A percentile compares a stretch with the other conserved stretches of the same genome.
phyloP scores from a whole-genome alignment of 2,113 vertebrate genomes.

The Equus przewalskii region DNA sequence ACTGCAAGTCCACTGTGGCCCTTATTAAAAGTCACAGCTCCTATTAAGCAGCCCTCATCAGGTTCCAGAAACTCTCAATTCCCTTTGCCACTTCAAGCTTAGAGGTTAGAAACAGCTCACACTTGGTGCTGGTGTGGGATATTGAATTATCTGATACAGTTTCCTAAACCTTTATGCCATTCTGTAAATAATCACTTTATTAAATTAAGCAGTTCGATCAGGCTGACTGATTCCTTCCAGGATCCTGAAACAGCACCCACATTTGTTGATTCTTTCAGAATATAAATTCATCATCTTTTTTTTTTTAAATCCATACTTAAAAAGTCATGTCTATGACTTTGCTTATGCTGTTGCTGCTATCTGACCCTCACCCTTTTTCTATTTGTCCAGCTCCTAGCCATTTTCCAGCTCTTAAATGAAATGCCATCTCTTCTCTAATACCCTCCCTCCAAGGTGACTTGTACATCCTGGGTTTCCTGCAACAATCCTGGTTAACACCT shows the following conservation, averaged over 20 bases:
- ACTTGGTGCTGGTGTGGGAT: not conserved
- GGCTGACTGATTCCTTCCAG: not conserved
- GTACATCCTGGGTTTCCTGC: not conserved
- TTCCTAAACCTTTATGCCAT: not conserved
- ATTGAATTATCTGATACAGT: not conserved
- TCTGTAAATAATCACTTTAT: not conserved
- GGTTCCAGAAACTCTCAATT: not conserved
- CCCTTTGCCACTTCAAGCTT: not conserved
- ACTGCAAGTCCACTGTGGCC: not conserved
- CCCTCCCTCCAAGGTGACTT: not conserved
- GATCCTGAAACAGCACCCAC: not conserved
- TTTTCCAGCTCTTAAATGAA: not conserved
- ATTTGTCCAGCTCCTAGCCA: not conserved
- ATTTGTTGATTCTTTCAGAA: not conserved
- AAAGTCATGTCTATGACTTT: not conserved
- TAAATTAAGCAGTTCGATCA: not conserved
- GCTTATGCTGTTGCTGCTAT: not conserved
- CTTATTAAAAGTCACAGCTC: not conserved
- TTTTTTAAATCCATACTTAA: not conserved
- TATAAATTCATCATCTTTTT: not conserved
- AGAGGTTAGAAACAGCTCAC: not conserved
- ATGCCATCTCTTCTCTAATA: not conserved
- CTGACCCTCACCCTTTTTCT: not conserved
- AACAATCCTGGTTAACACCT: not conserved
- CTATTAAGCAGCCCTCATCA: not conserved